Evolutionary conservation across 1,140 invertebrate species (phyloP).

Genomic region (Drosophila simulans): DNA sequence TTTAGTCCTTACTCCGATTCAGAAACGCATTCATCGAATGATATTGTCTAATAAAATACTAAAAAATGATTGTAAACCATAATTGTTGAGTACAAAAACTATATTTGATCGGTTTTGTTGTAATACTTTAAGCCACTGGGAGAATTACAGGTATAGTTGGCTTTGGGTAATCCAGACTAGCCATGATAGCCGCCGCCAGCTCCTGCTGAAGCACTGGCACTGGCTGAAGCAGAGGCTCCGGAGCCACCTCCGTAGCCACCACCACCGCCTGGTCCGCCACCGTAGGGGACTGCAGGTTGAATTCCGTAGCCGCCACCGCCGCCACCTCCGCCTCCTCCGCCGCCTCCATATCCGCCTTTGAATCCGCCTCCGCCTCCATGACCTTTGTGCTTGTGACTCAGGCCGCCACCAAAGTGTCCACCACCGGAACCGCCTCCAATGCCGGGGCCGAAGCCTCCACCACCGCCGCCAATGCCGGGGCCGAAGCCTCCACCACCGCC

Average conservation of each 20-base stretch:
- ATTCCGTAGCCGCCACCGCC: slow-evolving; percentile 40
- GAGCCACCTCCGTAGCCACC: slow-evolving; percentile 19
- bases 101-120: slow-evolving; percentile 33
- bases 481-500: slow-evolving; percentile 14
- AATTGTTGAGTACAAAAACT: slow-evolving; percentile 4
- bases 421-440: slow-evolving; percentile 18
- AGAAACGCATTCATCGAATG: too few species aligned
- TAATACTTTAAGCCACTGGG: slow-evolving; percentile 52
- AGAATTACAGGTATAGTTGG: slow-evolving; percentile 8
- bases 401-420: slow-evolving; percentile 10
- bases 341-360: slow-evolving; percentile 26
- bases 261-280: slow-evolving; percentile 28
- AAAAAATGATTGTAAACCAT: background rate
- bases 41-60: too few species aligned
- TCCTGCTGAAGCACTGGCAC: slow-evolving; percentile 8
- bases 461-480: background rate
- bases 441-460: background rate
- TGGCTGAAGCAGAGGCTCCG: slow-evolving; percentile 34
- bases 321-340: background rate
- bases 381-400: slow-evolving; percentile 4
- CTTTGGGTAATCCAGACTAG: slow-evolving; percentile 1
- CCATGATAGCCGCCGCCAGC: slow-evolving; percentile 46
- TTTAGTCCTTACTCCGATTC: background rate
- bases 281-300: slow-evolving; percentile 9
- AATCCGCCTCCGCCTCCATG: slow-evolving; percentile 3